Percentiles rank a stretch among this genome's conserved stretches.
Conservation (phyloP, 2,888 invertebrate genomes). For the Chymomyza amoena region DNA sequence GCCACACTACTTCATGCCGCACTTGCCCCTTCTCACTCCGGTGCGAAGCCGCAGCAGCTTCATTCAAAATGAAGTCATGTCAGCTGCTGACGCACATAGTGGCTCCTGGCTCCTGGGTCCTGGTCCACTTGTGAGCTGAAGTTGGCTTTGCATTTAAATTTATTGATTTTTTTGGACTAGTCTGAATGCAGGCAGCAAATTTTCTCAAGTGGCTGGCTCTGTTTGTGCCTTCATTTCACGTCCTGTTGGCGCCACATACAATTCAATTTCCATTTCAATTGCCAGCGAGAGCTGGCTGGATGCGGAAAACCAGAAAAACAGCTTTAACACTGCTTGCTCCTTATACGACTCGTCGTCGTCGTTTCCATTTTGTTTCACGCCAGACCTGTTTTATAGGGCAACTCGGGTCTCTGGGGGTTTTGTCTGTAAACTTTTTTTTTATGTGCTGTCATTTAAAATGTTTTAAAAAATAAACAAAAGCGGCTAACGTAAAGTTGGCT, state of each 20-base stretch:
- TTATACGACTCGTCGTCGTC: not conserved
- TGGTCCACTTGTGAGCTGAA: not conserved
- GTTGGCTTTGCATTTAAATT: constrained; percentile 8
- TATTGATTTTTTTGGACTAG: not conserved
- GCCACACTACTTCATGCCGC: not conserved
- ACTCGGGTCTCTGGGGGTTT: not conserved
- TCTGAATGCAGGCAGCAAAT: not conserved
- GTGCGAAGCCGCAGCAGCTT: not conserved
- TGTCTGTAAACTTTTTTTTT: constrained; percentile 3
- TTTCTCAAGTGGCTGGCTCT: not conserved
- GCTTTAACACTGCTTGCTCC: constrained; percentile 2
- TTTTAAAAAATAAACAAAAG: not conserved
- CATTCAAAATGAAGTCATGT: constrained; percentile 6
- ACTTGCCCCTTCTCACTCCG: not conserved
- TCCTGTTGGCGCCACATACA: constrained; percentile 1
- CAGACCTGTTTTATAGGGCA: constrained; percentile 4
- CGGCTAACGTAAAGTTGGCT: not conserved
- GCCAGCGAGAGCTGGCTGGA: not conserved
- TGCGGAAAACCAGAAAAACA: not conserved
- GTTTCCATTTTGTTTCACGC: not conserved
- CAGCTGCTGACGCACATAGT: not conserved
- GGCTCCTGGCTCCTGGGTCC: not conserved
- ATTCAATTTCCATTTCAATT: not conserved
- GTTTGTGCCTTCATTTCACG: constrained; percentile 3
- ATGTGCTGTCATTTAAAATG: not conserved